Percentiles rank a stretch among this genome's conserved stretches.
Conservation (phyloP, 2,113 vertebrate genomes). For the Gorsachius goisagi region DNA sequence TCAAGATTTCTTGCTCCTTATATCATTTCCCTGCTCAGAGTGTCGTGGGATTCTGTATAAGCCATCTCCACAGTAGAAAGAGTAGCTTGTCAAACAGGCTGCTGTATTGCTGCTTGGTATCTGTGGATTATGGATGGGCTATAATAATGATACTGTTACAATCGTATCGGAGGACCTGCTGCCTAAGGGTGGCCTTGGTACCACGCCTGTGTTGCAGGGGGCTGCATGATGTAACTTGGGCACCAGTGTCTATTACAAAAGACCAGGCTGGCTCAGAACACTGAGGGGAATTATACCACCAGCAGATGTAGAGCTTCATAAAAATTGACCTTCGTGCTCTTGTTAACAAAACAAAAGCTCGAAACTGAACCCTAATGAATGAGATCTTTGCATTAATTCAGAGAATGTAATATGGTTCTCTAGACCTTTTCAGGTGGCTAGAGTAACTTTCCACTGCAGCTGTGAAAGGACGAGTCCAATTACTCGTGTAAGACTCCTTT, state of each 20-base stretch:
- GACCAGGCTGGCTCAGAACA: not conserved
- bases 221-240: not conserved
- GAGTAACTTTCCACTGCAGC: not conserved
- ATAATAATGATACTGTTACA: not conserved
- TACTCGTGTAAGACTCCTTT: not conserved
- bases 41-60: not conserved
- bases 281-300: not conserved
- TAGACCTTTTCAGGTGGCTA: not conserved
- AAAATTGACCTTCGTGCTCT: not conserved
- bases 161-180: not conserved
- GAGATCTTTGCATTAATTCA: not conserved
- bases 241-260: not conserved
- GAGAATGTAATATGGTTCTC: not conserved
- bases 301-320: not conserved
- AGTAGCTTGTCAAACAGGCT: not conserved
- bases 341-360: not conserved
- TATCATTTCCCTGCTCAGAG: not conserved
- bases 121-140: not conserved
- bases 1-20: not conserved
- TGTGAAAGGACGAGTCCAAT: not conserved
- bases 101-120: not conserved
- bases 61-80: not conserved
- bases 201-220: not conserved
- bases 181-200: not conserved
- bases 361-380: not conserved